These are phyloP conservation scores for Tenebrio molitor DNA, from an alignment of 1,140 invertebrate species.

Conservation along the genomic window DNA sequence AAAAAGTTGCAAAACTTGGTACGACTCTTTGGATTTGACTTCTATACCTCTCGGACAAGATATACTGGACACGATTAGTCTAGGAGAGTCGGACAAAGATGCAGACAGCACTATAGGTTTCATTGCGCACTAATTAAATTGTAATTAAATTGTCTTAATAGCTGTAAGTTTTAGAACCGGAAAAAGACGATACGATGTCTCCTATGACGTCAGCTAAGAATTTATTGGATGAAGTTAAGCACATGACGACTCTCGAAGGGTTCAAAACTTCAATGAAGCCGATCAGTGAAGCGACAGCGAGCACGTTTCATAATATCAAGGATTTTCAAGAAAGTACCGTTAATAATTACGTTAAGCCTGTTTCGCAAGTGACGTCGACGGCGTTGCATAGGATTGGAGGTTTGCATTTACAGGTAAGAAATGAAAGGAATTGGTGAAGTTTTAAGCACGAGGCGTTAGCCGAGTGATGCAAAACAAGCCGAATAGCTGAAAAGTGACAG, in stretches of 20 bases:
- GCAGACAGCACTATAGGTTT: conserved; percentile 27
- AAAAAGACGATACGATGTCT: conserved; percentile 52
- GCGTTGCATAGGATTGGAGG: conserved; percentile 73
- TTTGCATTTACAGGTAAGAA: conserved; percentile 68
- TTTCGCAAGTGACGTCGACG: conserved; percentile 52
- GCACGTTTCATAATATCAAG: conserved; percentile 66
- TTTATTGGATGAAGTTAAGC: conserved; percentile 58
- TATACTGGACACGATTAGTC: conserved; percentile 46
- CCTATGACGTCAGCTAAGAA: conserved; percentile 49
- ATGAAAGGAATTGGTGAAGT: no score
- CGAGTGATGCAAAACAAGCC: no score
- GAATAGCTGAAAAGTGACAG: no score
- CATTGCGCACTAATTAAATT: no score
- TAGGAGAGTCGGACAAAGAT: conserved; percentile 43
- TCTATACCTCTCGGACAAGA: conserved; percentile 73
- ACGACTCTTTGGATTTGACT: conserved; percentile 71
- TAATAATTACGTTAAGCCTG: conserved; percentile 64
- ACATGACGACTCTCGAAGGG: conserved; percentile 58
- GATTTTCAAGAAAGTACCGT: conserved; percentile 71
- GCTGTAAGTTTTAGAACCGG: conserved; percentile 52
- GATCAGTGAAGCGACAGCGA: conserved; percentile 62
- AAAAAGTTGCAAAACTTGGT: conserved; percentile 69
- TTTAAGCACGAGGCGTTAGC: no score
- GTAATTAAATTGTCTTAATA: no score
- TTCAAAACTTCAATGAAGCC: conserved; percentile 60